These are phyloP conservation scores for Spinus pinus DNA, from an alignment of 2,797 vertebrate genomes.

Conservation along the genomic window DNA sequence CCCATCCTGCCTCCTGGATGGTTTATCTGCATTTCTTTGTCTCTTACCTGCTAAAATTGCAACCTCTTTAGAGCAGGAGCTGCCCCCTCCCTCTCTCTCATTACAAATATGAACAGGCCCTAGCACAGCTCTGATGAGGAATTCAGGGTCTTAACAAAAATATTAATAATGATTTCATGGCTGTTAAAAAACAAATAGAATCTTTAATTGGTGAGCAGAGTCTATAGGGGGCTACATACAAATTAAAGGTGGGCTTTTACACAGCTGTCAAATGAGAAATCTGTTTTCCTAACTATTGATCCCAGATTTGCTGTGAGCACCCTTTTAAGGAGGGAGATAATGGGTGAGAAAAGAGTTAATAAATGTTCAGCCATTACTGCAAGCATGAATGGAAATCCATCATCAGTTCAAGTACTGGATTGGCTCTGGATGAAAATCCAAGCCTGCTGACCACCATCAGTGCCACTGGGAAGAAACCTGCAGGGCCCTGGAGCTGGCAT, in stretches of 20 bases:
- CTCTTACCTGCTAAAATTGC: neutral
- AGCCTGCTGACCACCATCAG: neutral
- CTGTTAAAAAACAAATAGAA: neutral
- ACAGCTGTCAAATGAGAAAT: neutral
- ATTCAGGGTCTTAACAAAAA: neutral
- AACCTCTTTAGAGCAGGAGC: neutral
- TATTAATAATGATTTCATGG: neutral
- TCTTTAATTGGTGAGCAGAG: neutral
- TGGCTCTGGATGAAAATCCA: neutral
- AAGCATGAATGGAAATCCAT: slow-evolving; percentile 61
- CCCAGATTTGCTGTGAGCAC: slow-evolving; percentile 41
- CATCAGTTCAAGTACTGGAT: slow-evolving; percentile 40
- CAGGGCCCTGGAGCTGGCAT: neutral
- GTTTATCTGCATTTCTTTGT: neutral
- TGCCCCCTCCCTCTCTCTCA: neutral
- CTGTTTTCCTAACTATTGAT: slow-evolving; percentile 49
- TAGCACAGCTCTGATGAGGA: neutral
- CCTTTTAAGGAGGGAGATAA: slow-evolving; percentile 52
- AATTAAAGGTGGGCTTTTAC: neutral
- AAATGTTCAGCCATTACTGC: slow-evolving; percentile 57
- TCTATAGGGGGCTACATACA: neutral
- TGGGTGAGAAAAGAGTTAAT: slow-evolving; percentile 72
- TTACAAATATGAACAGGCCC: neutral
- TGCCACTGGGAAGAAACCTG: neutral
- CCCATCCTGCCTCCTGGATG: neutral